These are phyloP conservation scores for Drosophila pseudotakahashii DNA, from an alignment of 2,888 invertebrate genomes.

Conservation along the genomic window DNA sequence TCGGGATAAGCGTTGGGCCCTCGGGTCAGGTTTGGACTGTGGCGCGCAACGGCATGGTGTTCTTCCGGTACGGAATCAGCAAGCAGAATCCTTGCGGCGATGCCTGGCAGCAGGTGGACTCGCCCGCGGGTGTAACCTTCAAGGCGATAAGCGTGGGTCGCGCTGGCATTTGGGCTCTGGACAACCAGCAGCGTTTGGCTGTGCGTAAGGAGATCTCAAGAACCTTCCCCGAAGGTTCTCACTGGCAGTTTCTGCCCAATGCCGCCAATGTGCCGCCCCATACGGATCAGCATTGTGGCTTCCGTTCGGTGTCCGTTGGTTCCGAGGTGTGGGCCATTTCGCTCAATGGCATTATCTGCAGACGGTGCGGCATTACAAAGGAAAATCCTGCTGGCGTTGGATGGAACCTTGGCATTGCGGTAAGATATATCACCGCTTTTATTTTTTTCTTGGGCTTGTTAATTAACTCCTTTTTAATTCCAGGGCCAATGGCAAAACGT, in stretches of 20 bases:
- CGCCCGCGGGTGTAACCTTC: constrained; percentile 88
- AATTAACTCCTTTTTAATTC: constrained; percentile 58
- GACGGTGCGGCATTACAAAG: constrained; percentile 90
- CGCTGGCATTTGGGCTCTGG: constrained; percentile 92
- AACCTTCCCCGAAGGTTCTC: constrained; percentile 92
- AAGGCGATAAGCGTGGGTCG: constrained; percentile 91
- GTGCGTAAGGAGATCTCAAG: constrained; percentile 91
- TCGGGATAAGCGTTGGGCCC: constrained; percentile 89
- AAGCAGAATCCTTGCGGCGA: constrained; percentile 87
- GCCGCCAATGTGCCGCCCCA: constrained; percentile 87
- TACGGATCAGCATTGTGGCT: constrained; percentile 85
- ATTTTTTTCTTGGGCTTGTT: background rate
- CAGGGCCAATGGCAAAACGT: constrained; percentile 86
- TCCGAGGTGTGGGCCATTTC: constrained; percentile 92
- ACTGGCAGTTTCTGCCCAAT: constrained; percentile 90
- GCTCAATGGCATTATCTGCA: constrained; percentile 88
- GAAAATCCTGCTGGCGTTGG: constrained; percentile 90
- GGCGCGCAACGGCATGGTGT: constrained; percentile 92
- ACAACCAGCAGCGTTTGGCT: constrained; percentile 89
- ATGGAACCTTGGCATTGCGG: constrained; percentile 90
- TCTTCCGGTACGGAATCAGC: constrained; percentile 91
- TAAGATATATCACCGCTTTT: constrained; percentile 31
- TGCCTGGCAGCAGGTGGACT: constrained; percentile 92
- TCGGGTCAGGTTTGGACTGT: constrained; percentile 92
- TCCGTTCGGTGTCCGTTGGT: constrained; percentile 90